phyloP scores from a whole-genome alignment of 2,888 invertebrate species.

The Hypsopygia costalis region DNA sequence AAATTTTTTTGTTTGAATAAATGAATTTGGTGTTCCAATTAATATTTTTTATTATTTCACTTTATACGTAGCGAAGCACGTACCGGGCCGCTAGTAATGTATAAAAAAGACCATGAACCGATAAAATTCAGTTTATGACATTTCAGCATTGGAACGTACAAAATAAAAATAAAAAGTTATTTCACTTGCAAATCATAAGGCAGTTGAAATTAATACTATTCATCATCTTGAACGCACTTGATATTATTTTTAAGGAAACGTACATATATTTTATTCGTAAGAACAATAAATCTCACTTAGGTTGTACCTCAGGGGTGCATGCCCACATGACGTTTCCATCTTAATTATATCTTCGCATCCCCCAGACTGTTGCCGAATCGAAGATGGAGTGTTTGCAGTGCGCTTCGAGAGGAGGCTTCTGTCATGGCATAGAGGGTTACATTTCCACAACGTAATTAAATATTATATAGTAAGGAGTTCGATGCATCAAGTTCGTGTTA shows the following conservation, averaged over 20 bases:
- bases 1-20: too few relatives aligned
- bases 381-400: conserved; percentile 17
- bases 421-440: background rate
- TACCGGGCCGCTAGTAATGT: too few relatives aligned
- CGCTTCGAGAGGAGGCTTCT: background rate
- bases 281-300: conserved; percentile 9
- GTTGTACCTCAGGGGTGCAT: conserved; percentile 1
- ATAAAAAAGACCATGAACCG: too few relatives aligned
- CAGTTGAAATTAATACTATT: background rate
- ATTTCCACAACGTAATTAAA: background rate
- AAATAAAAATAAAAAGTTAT: too few relatives aligned
- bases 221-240: background rate
- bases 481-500: background rate
- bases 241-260: background rate
- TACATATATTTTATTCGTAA: background rate
- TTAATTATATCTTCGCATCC: conserved; percentile 18
- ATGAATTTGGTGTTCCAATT: too few relatives aligned
- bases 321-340: conserved; percentile 24
- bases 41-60: too few relatives aligned
- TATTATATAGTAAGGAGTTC: conserved; percentile 1
- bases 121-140: too few relatives aligned
- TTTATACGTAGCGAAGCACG: too few relatives aligned
- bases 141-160: conserved; percentile 15
- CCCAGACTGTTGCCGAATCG: conserved; percentile 1
- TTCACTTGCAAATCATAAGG: too few relatives aligned